A percentile compares a stretch with the other conserved stretches of the same genome.
phyloP scores from a whole-genome alignment of 2,113 vertebrate genomes.

The Oriolus oriolus region DNA sequence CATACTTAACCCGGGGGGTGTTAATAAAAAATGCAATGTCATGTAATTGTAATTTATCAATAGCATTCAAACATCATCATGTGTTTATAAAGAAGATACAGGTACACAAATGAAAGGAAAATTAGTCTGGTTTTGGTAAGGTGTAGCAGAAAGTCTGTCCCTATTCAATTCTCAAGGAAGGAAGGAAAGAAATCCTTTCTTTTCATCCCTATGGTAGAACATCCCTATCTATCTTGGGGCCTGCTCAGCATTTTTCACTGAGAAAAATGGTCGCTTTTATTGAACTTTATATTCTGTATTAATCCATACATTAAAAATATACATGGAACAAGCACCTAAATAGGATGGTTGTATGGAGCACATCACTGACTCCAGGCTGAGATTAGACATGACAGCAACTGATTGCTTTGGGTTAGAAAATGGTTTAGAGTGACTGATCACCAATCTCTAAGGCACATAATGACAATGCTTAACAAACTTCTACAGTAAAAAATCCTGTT shows the following conservation, averaged over 20 bases:
- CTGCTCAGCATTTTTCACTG: neutral
- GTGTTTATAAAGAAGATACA: neutral
- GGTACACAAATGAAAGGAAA: neutral
- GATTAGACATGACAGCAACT: neutral
- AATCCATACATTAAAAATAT: neutral
- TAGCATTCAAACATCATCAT: neutral
- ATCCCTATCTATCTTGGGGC: neutral
- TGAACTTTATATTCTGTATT: neutral
- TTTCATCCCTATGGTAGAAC: neutral
- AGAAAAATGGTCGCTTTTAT: neutral
- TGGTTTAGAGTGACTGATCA: neutral
- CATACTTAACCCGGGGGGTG: neutral
- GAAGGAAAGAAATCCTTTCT: neutral
- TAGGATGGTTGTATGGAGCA: neutral
- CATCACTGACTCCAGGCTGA: neutral
- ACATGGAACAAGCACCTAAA: neutral
- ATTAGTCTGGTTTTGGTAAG: neutral
- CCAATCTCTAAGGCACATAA: neutral
- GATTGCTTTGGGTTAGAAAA: neutral
- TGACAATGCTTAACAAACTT: neutral
- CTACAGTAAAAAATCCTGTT: neutral
- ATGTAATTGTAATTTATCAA: neutral
- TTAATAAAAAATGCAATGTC: neutral
- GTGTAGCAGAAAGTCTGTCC: neutral
- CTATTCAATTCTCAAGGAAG: neutral